A percentile compares a stretch with the other conserved stretches of the same genome.
Conservation (phyloP, 1,140 invertebrate genomes). For the Hyles euphorbiae region DNA sequence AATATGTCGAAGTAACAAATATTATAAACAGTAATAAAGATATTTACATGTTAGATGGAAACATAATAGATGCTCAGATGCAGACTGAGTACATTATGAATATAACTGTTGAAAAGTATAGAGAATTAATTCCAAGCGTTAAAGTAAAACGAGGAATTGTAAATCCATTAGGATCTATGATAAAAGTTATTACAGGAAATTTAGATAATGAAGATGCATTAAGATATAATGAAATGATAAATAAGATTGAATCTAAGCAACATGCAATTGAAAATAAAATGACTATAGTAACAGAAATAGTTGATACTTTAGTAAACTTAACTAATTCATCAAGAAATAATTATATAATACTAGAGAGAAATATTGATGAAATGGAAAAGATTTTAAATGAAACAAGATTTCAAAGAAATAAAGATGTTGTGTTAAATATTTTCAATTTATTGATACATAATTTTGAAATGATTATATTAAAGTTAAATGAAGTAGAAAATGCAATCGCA, state of each 20-base stretch:
- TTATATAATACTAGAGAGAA: conserved; percentile 6
- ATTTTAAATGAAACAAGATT: conserved; percentile 11
- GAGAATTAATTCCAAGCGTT: conserved; percentile 7
- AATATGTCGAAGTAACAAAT: background rate
- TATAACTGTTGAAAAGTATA: conserved; percentile 4
- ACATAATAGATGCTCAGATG: background rate
- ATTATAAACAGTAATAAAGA: background rate
- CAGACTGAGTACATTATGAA: conserved; percentile 1
- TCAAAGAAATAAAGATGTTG: conserved; percentile 5
- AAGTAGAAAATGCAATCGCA: too few relatives aligned
- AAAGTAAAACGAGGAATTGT: conserved; percentile 13
- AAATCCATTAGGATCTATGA: conserved; percentile 13
- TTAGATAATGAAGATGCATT: conserved; percentile 14
- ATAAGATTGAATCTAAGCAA: background rate
- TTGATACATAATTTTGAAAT: conserved; percentile 15
- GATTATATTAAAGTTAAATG: background rate
- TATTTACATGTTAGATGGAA: background rate
- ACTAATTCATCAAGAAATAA: conserved; percentile 12
- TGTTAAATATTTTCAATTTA: conserved; percentile 10
- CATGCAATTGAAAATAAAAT: conserved; percentile 2
- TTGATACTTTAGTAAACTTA: conserved; percentile 11
- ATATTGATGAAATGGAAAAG: conserved; percentile 11
- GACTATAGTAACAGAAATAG: conserved; percentile 15
- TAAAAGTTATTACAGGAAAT: conserved; percentile 16
- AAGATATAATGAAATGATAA: conserved; percentile 11